These are phyloP conservation scores for Drosophila dunni DNA, from an alignment of 1,140 invertebrate genomes.

Conservation along the genomic window DNA sequence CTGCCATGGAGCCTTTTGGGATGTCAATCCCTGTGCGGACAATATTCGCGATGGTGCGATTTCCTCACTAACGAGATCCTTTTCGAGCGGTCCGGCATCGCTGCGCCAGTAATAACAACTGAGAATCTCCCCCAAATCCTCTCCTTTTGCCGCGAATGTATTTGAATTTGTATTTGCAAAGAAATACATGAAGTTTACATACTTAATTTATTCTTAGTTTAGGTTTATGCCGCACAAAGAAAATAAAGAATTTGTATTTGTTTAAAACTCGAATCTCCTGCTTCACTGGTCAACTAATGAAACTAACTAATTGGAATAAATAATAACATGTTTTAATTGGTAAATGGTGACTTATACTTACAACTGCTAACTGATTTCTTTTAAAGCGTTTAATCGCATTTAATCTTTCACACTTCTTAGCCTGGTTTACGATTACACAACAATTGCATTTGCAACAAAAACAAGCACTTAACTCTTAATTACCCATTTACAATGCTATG, in stretches of 20 bases:
- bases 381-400: neutral
- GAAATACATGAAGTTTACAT: constrained; percentile 22
- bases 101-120: neutral
- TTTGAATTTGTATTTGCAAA: neutral
- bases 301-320: neutral
- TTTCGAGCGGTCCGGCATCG: constrained; percentile 7
- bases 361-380: neutral
- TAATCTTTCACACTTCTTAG: neutral
- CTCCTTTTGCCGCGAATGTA: constrained; percentile 5
- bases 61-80: constrained; percentile 30
- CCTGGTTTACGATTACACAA: neutral
- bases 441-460: constrained; percentile 9
- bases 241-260: constrained; percentile 21
- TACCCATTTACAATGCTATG: neutral
- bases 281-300: neutral
- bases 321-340: neutral
- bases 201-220: constrained; percentile 31
- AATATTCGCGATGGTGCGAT: constrained; percentile 82
- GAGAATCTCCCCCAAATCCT: neutral
- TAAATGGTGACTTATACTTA: neutral
- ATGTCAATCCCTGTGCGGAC: constrained; percentile 87
- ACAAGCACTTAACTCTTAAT: neutral
- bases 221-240: neutral
- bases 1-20: constrained; percentile 88
- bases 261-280: neutral